Conservation (phyloP, 1,140 invertebrate species). For the Sarcophaga peregrina region DNA sequence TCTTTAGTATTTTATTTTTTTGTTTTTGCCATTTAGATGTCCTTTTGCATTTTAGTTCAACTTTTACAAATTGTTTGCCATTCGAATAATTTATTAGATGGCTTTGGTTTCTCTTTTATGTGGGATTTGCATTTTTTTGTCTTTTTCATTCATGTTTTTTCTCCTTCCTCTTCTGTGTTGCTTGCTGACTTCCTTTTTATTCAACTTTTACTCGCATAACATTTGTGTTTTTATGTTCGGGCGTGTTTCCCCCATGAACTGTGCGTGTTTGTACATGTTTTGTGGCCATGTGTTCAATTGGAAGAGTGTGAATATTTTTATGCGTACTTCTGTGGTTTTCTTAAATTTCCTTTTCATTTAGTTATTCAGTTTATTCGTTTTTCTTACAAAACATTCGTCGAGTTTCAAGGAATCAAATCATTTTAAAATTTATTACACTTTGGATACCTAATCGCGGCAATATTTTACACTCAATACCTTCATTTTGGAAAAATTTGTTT, state of each 20-base stretch:
- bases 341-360: constrained; percentile 28
- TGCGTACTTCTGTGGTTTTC: constrained; percentile 24
- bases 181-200: too few species aligned
- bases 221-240: too few species aligned
- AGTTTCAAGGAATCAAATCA: not conserved
- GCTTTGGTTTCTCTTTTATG: constrained; percentile 41
- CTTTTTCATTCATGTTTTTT: not conserved
- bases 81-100: constrained; percentile 42
- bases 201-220: too few species aligned
- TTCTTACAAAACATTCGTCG: not conserved
- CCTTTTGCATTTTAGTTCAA: constrained; percentile 36
- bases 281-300: not conserved
- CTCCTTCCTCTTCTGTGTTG: not conserved
- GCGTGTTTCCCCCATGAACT: not conserved
- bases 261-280: not conserved
- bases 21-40: constrained; percentile 14
- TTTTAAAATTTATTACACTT: not conserved
- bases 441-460: too few species aligned
- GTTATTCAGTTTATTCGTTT: not conserved
- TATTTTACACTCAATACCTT: too few species aligned
- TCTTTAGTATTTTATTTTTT: too few species aligned
- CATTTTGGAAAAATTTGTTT: too few species aligned
- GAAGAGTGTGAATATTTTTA: not conserved
- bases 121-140: constrained; percentile 32
- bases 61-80: constrained; percentile 42